Evolutionary conservation across 1,140 invertebrate genomes (phyloP), one percentile per base, ranked within the genome.

Genomic region (Trichonephila inaurata): DNA sequence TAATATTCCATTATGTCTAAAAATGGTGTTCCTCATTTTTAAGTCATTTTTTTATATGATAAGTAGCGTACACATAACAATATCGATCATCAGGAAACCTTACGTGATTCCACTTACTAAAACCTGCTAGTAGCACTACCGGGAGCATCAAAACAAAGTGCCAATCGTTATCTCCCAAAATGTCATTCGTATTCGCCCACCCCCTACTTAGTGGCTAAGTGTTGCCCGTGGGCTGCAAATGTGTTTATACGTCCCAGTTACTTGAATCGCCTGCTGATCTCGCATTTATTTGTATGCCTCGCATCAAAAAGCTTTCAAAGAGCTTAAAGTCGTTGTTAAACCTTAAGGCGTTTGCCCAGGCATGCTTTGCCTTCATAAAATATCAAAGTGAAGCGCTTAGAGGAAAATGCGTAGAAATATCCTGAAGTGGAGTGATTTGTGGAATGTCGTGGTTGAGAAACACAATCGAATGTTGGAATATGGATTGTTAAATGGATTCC

Each of bases 161-260:
- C 82, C 82, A 83, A 60, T 83, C 82, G 82, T 83, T 83, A 83
- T 83, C 82, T 83, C 24, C 19, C 82, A 60, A 83, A 83, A 83
- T 58, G 82, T 60, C 82, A 4, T 77, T 18, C 72, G 33, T 40
- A 77, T 40, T 18, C 10, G 5, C 72, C 24, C 28, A 33, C 28
- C 28, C 14, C 18, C 72, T 40, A 18, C 28, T 33, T 33, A 33
- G 28, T 33, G 69, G 24, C 33, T 40, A 19, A 40, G 72, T 77
- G 72, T 33, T 33, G 28, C 72, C 72, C 28, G 72, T 19, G 28
- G 72, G 72, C 24, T 14, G 28, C 14, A 28, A 69, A 24, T n/a
- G 66, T 69, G 21, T 28, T 77, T 77, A 24, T 28, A 33, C 69
- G 2, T 28, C 72, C 72, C 28, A 24, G 72, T 40, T 33, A 77